Evolutionary conservation across 2,113 vertebrate species (phyloP).

Genomic region (Pelodiscus sinensis): DNA sequence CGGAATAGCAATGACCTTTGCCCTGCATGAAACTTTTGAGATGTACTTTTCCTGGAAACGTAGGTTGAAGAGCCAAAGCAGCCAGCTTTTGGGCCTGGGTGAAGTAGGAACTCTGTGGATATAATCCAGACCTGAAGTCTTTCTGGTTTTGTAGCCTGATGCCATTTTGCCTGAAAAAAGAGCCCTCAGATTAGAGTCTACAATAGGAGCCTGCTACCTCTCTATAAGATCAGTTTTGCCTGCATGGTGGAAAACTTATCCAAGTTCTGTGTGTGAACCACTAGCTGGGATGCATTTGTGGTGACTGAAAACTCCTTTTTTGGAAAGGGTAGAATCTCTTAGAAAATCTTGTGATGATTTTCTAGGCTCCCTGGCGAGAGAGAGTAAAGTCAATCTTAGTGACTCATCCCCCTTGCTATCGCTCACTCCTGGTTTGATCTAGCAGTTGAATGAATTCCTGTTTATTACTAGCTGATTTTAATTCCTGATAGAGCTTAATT

Average conservation of each 20-base stretch:
- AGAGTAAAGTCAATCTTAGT: neutral
- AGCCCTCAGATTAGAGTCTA: neutral
- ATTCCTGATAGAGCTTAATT: neutral
- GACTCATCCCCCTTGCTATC: neutral
- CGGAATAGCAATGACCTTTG: neutral
- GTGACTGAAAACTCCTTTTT: neutral
- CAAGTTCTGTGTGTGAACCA: neutral
- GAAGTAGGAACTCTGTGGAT: neutral
- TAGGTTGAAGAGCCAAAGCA: neutral
- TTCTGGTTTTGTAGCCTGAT: neutral
- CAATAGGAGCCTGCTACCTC: neutral
- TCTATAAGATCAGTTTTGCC: neutral
- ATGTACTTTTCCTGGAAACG: neutral
- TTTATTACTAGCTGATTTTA: neutral
- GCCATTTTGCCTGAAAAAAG: neutral
- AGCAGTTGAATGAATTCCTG: neutral
- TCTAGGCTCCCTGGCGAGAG: neutral
- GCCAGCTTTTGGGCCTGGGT: neutral
- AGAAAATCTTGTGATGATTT: neutral
- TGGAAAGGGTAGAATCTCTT: neutral
- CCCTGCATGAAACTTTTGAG: neutral
- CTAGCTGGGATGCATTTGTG: neutral
- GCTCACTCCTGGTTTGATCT: neutral
- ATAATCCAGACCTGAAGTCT: neutral
- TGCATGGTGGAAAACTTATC: neutral